Evolutionary conservation across 1,140 invertebrate genomes (phyloP), one percentile per base, ranked within the genome.

Genomic region (Chelonus insularis): DNA sequence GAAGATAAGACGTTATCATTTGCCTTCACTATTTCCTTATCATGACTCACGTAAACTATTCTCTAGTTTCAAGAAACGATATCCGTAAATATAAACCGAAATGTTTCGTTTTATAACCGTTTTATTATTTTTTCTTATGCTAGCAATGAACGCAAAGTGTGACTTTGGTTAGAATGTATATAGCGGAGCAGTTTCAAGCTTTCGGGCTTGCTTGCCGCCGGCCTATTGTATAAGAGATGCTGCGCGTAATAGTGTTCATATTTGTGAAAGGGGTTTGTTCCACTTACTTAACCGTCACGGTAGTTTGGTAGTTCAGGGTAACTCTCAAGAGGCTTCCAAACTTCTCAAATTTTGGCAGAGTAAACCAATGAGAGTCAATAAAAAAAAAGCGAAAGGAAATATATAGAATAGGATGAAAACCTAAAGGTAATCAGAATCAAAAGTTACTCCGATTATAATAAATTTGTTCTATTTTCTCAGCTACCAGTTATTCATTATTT

Each of bases 211-310:
- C 7, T 32, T 48, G n/a, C 45, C 14, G 23, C 8, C 52, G 34
- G 16, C 43, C 45, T 41, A 45, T 43, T 23, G 25, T 34, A 8
- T 18, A 21, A 23, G 20, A 36, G 12, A 18, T 32, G 18, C n/a
- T 12, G 21, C 47, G 62, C 41, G 57, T 52, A 23, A 52, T 47
- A 39, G 47, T 64, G 57, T 48, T 64, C 67, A 66, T 69, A 72
- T 71, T 71, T 72, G 67, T 60, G 57, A 74, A 72, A 50, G 58
- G 62, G 64, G 66, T 65, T 69, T 67, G 70, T 76, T 77, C 70
- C 67, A 74, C 67, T 75, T 79, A 74, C 71, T 79, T 77, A 74
- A 73, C 66, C 68, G 73, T 72, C 65, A 70, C 65, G 68, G 57
- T 60, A 56, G 51, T 64, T 64, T 60, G 41, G 32, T 25, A 43